Base-by-base conservation (phyloP, 92 coral and sea anemone genomes). In the Bergia sp. region DNA sequence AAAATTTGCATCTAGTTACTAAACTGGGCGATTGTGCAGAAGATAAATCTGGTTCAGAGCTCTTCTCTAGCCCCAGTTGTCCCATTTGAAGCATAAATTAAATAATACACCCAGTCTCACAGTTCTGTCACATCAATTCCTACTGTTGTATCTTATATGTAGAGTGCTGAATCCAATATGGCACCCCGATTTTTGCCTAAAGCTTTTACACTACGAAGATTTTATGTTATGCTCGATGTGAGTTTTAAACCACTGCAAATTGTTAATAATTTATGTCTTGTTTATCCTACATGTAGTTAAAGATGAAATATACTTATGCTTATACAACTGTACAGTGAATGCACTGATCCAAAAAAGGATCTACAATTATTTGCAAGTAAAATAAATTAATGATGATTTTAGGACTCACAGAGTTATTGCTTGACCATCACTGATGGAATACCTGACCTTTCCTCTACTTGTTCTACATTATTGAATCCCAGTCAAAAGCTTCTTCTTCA, bases 401-500 rank as follows among this genome's bases (percentile, higher is more conserved):
- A 69, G 65, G 66, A 84, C 87, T 84, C 87, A 81, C 85, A 45
- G 87, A 84, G 87, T 45, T 71, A 16, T 36, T 69, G 37, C 43
- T 50, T 16, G 9, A 18, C 79, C 79, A 71, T 84, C 79, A 84
- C 37, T 23, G 87, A 82, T 82, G 57, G 64, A 47, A 69, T 69
- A 61, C 7, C 39, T 7, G 15, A 23, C 79, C 45, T 69, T 83
- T 42, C 10, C 44, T 43, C 87, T 15, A 21, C 4, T 50, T 84
- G 44, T 45, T 71, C 81, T 91, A 94, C 95, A 97, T 93, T 18
- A 97, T 95, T 79, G 99, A 95, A 55, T 96, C 98, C 99, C 99
- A 97, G 78, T 97, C 99, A 91, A 97, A 97, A n/a, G 89, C 87
- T 29, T 97, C 99, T 37, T 97, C 99, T 3, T 93, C 99, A 0